Conservation (phyloP, 2,113 vertebrate genomes). For the Loxodonta africana region DNA sequence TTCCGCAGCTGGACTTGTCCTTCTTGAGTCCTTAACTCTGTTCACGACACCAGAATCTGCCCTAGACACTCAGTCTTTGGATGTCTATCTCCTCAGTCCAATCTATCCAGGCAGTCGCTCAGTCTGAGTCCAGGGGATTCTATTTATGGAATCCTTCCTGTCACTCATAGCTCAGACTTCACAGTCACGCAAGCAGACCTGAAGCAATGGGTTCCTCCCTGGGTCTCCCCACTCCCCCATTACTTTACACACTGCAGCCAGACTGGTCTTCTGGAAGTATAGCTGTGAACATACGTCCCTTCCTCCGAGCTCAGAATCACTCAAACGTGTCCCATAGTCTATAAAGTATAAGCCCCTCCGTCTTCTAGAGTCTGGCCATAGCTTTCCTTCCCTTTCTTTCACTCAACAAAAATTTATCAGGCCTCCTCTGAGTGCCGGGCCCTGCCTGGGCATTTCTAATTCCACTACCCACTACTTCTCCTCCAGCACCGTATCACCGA, state of each 20-base stretch:
- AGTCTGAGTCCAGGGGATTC: not conserved
- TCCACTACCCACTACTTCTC: not conserved
- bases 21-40: not conserved
- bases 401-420: not conserved
- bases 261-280: not conserved
- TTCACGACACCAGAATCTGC: not conserved
- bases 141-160: not conserved
- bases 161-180: not conserved
- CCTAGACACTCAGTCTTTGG: not conserved
- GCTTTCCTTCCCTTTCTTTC: not conserved
- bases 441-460: not conserved
- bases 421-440: not conserved
- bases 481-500: not conserved
- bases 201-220: not conserved
- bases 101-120: not conserved
- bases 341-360: not conserved
- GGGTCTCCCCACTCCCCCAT: not conserved
- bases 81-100: not conserved
- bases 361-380: not conserved
- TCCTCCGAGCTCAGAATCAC: not conserved
- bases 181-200: not conserved
- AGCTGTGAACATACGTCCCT: not conserved
- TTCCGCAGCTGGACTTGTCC: not conserved
- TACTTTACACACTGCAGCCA: not conserved
- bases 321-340: not conserved